Evolutionary conservation across 1,140 invertebrate genomes (phyloP).

Genomic region (Cepaea nemoralis): DNA sequence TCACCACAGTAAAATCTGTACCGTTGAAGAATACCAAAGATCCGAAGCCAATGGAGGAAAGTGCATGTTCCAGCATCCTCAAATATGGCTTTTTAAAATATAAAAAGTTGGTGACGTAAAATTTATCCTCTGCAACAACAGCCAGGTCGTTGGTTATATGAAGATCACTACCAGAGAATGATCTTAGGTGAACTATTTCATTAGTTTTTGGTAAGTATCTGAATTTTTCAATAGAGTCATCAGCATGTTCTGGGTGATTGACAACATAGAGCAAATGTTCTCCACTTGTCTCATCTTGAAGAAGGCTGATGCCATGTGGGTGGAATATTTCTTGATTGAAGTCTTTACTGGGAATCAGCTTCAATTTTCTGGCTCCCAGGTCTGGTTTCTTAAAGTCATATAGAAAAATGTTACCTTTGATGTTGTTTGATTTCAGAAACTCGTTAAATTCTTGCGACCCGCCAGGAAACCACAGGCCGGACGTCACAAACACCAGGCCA

Average conservation of each 20-base stretch:
- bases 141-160: conserved; percentile 1
- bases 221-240: conserved; percentile 1
- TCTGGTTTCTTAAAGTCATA: conserved; percentile 28
- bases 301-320: conserved; percentile 1
- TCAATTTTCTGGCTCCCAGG: neutral
- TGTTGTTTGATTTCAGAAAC: conserved; percentile 2
- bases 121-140: neutral
- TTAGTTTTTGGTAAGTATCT: neutral
- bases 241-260: neutral
- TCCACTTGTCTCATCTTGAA: neutral
- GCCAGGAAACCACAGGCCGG: neutral
- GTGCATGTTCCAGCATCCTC: neutral
- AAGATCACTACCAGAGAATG: neutral
- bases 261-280: conserved; percentile 15
- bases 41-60: neutral
- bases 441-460: neutral
- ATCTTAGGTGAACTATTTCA: neutral
- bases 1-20: neutral
- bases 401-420: conserved; percentile 1
- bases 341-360: neutral
- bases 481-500: conserved; percentile 28
- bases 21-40: conserved; percentile 1
- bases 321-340: neutral
- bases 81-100: neutral
- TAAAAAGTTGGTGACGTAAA: neutral